Evolutionary conservation across 2,797 vertebrate species (phyloP).

Genomic region (Sebastes aleutianus): DNA sequence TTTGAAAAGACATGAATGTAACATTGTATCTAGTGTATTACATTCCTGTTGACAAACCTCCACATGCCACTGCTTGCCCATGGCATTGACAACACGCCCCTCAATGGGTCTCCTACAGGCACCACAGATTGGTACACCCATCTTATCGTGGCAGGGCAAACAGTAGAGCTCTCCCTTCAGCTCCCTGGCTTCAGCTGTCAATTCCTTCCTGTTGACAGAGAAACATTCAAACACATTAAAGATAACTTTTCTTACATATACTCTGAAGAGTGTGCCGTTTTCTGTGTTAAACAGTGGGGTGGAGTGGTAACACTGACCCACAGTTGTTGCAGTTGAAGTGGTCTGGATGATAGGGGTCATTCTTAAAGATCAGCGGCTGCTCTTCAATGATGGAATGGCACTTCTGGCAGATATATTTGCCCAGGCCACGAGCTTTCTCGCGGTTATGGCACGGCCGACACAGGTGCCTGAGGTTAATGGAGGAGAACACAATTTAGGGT

Average conservation of each 20-base stretch:
- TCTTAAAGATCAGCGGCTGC: conserved; percentile 96
- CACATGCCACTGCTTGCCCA: conserved; percentile 99
- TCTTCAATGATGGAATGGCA: conserved; percentile 98
- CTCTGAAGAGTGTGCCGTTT: not conserved
- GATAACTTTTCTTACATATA: not conserved
- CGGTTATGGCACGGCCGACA: conserved; percentile 96
- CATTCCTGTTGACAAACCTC: conserved; percentile 84
- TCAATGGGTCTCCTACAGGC: conserved; percentile 97
- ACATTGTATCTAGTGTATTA: not conserved
- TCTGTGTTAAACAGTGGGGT: not conserved
- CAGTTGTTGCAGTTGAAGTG: conserved; percentile 99
- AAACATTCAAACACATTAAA: not conserved
- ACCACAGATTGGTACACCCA: conserved; percentile 98
- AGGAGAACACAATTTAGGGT: not conserved
- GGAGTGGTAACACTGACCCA: conserved; percentile 79
- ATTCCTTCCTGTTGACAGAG: conserved; percentile 87
- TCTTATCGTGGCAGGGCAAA: conserved; percentile 98
- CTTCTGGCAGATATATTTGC: conserved; percentile 93
- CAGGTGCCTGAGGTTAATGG: conserved; percentile 85
- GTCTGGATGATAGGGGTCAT: conserved; percentile 97
- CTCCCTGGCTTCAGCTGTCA: conserved; percentile 95
- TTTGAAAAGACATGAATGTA: not conserved
- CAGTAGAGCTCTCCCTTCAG: conserved; percentile 97
- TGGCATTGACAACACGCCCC: conserved; percentile 97
- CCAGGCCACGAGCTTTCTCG: conserved; percentile 94